Evolutionary conservation across 2,113 vertebrate genomes (phyloP).

Genomic region (Poeciliopsis prolifica): DNA sequence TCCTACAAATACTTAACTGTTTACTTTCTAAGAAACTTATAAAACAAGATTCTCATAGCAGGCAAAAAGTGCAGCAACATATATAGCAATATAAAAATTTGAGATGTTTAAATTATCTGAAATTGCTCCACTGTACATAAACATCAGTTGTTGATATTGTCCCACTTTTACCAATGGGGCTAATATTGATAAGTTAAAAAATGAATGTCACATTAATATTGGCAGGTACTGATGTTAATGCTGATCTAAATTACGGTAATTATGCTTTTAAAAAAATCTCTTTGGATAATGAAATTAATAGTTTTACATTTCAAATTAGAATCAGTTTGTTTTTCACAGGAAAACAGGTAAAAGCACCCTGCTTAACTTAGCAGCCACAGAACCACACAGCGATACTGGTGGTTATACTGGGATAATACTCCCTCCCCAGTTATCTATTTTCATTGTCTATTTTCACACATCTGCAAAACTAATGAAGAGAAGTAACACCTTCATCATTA

Average conservation of each 20-base stretch:
- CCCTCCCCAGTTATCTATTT: no score
- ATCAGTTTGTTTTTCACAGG: constrained; percentile 15
- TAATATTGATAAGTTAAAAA: no score
- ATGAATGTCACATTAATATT: no score
- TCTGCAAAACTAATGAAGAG: constrained; percentile 11
- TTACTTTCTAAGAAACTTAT: background rate
- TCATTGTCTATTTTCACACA: no score
- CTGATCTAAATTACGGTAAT: background rate
- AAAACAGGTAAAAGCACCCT: constrained; percentile 38
- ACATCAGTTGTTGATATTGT: background rate
- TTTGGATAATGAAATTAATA: background rate
- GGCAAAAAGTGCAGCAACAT: background rate
- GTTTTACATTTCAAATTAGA: background rate
- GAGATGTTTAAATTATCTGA: no score
- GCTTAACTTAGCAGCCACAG: constrained; percentile 35
- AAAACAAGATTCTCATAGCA: background rate
- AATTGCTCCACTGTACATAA: no score
- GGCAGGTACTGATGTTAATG: no score
- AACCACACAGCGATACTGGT: constrained; percentile 28
- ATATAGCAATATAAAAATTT: no score
- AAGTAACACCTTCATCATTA: constrained; percentile 34
- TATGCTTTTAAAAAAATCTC: no score
- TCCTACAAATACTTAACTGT: background rate
- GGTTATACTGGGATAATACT: no score
- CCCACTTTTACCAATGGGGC: background rate